Base-by-base conservation (phyloP, 2,888 invertebrate species). In the Malthinus seriepunctatus region DNA sequence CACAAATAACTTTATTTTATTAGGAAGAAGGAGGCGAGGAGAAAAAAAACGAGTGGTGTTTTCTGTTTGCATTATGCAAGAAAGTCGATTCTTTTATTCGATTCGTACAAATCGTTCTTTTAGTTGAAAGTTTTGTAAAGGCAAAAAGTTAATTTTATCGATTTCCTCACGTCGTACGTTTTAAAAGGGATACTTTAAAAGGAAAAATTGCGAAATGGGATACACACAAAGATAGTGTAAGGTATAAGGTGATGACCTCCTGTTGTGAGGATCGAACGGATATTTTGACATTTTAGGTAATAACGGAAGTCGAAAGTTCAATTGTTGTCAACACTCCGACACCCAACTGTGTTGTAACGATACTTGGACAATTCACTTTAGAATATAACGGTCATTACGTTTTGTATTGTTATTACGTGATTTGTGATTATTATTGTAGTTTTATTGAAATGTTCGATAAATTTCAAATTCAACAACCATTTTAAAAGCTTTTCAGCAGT, bases 321-420 rank as follows among this genome's bases (percentile, higher is more conserved):
- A 74, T 75, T 73, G 72, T 73, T 75, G 74, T 76, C 74, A 74
- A 73, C 75, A 76, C 75, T 71, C 72, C 59, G 62, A 67, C 66
- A 55, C 67, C 74, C 73, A 68, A 72, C 73, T 72, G 74, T 61
- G 73, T 68, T 58, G 68, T 72, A 74, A 74, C 71, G 72, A 71
- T 59, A 60, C 51, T 42, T 58, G 63, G 51, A 62, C 63, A 63
- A 61, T 63, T 55, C 58, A 60, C 47, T 54, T 47, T 58, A 37
- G 50, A 42, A 45, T 50, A 37, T 50, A 55, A 57, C 58, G 52
- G 63, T 63, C 63, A 61, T 63, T 62, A 63, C 61, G 52, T 51
- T 23, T 31, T 38, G 37, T 38, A 63, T 53, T 56, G 60, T 57
- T 48, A 52, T 31, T 47, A 49, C 53, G 61, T 67, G 64, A 64